Percentiles rank a stretch among this genome's conserved stretches.
phyloP scores from a whole-genome alignment of 2,888 invertebrate genomes.

The Ceraclea dissimilis region DNA sequence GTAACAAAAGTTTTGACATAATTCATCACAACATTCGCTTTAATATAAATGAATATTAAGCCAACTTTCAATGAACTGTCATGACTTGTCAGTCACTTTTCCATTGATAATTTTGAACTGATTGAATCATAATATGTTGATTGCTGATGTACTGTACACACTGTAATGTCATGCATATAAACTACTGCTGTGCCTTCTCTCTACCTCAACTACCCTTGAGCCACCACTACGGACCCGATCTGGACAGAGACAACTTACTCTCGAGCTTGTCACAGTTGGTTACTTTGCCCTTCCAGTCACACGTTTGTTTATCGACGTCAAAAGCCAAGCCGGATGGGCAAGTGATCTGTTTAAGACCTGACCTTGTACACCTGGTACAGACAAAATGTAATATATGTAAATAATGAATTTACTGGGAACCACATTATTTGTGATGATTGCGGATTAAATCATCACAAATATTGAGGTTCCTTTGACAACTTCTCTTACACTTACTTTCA shows the following conservation, averaged over 20 bases:
- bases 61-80: not conserved
- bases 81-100: not conserved
- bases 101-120: not conserved
- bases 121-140: not conserved
- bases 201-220: slow-evolving; percentile 31
- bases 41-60: not conserved
- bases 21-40: no score
- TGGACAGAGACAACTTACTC: slow-evolving; percentile 65
- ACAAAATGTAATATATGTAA: slow-evolving; percentile 45
- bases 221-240: slow-evolving; percentile 36
- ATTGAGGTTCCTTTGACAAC: slow-evolving; percentile 5
- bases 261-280: slow-evolving; percentile 92
- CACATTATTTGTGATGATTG: not conserved
- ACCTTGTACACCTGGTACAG: slow-evolving; percentile 82
- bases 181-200: slow-evolving; percentile 21
- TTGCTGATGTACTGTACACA: not conserved
- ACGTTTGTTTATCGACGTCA: slow-evolving; percentile 96
- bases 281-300: slow-evolving; percentile 98
- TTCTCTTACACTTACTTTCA: slow-evolving; percentile 75
- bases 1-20: not conserved
- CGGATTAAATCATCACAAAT: not conserved
- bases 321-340: slow-evolving; percentile 95
- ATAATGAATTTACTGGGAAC: slow-evolving; percentile 3
- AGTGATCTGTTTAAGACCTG: slow-evolving; percentile 93
- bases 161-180: slow-evolving; percentile 20